A percentile compares a stretch with the other conserved stretches of the same genome.
These are phyloP conservation scores for Diadromus collaris DNA, from an alignment of 2,888 invertebrate species.

Conservation along the genomic window DNA sequence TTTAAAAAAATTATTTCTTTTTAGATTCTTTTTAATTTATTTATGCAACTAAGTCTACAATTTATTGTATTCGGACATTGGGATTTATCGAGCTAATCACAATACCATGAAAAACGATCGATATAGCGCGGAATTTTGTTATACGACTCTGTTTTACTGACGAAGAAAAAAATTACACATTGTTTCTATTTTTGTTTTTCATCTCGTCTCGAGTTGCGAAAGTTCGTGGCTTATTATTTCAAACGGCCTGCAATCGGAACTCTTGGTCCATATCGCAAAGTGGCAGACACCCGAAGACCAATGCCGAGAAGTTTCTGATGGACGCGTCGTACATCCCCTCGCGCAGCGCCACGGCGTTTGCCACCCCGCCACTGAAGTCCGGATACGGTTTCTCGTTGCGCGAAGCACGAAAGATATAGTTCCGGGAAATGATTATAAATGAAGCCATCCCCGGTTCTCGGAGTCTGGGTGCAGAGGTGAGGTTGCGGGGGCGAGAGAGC, in stretches of 20 bases:
- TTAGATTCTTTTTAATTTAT: too few relatives aligned
- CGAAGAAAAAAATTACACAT: neutral
- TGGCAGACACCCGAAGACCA: conserved; percentile 1
- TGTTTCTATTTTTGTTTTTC: neutral
- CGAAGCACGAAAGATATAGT: conserved; percentile 72
- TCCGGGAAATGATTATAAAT: conserved; percentile 79
- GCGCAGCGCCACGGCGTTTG: conserved; percentile 1
- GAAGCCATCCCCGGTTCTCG: conserved; percentile 73
- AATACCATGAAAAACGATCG: neutral
- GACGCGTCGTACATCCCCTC: conserved; percentile 24
- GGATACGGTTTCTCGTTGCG: conserved; percentile 47
- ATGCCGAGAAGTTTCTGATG: conserved; percentile 30
- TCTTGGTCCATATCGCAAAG: neutral
- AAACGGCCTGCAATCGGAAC: neutral
- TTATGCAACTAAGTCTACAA: neutral
- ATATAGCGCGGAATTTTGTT: neutral
- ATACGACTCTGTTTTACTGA: neutral
- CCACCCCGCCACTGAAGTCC: neutral
- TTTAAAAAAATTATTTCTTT: too few relatives aligned
- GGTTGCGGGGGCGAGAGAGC: conserved; percentile 56
- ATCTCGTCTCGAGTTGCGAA: neutral
- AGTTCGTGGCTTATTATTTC: neutral
- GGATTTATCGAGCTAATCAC: neutral
- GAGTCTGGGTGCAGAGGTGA: conserved; percentile 45
- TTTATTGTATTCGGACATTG: neutral